Evolutionary conservation across 2,797 vertebrate genomes (phyloP).

Genomic region (Cyprinella venusta): DNA sequence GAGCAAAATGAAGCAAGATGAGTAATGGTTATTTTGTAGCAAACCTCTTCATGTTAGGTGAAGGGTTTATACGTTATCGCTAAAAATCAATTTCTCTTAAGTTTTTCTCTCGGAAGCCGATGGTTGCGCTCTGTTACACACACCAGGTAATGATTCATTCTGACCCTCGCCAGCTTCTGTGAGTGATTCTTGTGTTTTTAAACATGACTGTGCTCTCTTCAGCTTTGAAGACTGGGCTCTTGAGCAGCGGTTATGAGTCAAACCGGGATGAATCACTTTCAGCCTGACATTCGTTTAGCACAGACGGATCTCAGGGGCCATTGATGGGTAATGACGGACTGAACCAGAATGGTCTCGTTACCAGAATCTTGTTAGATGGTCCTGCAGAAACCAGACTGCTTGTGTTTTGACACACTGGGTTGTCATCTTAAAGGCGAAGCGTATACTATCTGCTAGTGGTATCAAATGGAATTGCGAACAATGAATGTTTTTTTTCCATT

Average conservation of each 20-base stretch:
- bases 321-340: slow-evolving; percentile 24
- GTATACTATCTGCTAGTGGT: neutral
- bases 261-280: slow-evolving; percentile 72
- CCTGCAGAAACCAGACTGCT: neutral
- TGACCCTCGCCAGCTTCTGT: neutral
- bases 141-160: slow-evolving; percentile 14
- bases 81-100: neutral
- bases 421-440: neutral
- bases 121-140: neutral
- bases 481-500: neutral
- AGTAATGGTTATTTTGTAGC: neutral
- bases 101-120: neutral
- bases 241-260: slow-evolving; percentile 68
- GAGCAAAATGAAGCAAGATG: neutral
- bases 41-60: neutral
- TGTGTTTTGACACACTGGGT: neutral
- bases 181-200: slow-evolving; percentile 25
- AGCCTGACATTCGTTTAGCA: slow-evolving; percentile 63
- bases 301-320: slow-evolving; percentile 64
- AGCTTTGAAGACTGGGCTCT: slow-evolving; percentile 62
- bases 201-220: slow-evolving; percentile 16
- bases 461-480: neutral
- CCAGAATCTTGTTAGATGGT: neutral
- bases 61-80: neutral
- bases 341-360: neutral